These are phyloP conservation scores for Peromyscus polionotus DNA, from an alignment of 2,113 vertebrate genomes.

Conservation along the genomic window DNA sequence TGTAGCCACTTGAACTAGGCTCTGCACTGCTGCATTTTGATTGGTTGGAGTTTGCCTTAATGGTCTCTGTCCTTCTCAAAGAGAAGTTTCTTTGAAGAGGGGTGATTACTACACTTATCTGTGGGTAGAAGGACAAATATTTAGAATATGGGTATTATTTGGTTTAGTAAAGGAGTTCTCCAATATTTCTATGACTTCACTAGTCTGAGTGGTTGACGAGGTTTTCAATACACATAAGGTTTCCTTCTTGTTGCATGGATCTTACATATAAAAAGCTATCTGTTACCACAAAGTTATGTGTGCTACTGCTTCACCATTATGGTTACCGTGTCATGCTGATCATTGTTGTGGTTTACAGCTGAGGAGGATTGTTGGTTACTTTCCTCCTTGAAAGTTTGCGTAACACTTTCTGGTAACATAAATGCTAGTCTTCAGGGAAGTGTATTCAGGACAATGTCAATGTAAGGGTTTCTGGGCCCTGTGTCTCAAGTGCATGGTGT, in stretches of 20 bases:
- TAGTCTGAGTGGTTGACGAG: background rate
- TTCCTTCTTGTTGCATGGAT: background rate
- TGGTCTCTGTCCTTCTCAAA: background rate
- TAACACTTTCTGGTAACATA: background rate
- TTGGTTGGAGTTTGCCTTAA: background rate
- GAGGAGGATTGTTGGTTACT: background rate
- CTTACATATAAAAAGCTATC: background rate
- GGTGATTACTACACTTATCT: background rate
- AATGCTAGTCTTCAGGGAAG: background rate
- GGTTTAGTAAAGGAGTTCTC: background rate
- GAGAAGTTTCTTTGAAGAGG: background rate
- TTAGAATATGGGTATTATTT: background rate
- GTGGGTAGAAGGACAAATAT: background rate
- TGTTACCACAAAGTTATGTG: background rate
- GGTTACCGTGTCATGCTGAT: background rate
- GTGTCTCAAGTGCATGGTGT: background rate
- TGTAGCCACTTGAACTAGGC: background rate
- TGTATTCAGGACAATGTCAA: background rate
- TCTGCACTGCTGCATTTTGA: background rate
- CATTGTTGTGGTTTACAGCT: background rate
- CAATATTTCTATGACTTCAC: background rate
- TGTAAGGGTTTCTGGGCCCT: background rate
- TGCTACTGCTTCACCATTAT: background rate
- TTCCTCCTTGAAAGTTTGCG: background rate
- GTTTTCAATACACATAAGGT: background rate